Conservation (phyloP, 2,888 invertebrate genomes). For the Neocrepidodera transversa region DNA sequence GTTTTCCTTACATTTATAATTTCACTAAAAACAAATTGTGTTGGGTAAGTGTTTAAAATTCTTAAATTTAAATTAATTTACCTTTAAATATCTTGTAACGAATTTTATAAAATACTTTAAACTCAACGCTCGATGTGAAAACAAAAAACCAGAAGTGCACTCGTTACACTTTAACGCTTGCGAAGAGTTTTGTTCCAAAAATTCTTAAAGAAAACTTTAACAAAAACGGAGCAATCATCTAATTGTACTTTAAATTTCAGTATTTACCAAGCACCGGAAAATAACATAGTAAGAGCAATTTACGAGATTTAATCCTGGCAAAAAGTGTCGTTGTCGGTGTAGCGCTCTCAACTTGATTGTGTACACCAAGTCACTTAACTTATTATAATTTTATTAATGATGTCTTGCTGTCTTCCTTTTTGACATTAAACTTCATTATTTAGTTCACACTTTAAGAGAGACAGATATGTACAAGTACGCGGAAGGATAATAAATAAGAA, state of each 20-base stretch:
- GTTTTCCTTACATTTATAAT: no score
- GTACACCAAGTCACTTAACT: conserved; percentile 33
- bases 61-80: no score
- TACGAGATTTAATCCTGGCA: conserved; percentile 19
- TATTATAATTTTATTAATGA: conserved; percentile 41
- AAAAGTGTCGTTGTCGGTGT: conserved; percentile 11
- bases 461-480: no score
- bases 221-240: conserved; percentile 21
- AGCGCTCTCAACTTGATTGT: conserved; percentile 26
- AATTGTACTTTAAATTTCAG: conserved; percentile 16
- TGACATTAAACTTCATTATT: conserved; percentile 30
- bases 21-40: no score
- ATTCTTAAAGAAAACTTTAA: conserved; percentile 2
- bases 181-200: background rate
- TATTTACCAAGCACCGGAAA: conserved; percentile 19
- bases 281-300: conserved; percentile 11
- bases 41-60: no score
- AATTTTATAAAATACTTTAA: no score
- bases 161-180: background rate
- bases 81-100: no score
- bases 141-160: background rate
- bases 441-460: conserved; percentile 18
- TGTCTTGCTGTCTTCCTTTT: conserved; percentile 27
- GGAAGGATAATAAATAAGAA: no score
- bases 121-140: no score